Evolutionary conservation across 2,888 invertebrate species (phyloP), one percentile per base, ranked within the genome.

Genomic region (Drosophila mettleri): DNA sequence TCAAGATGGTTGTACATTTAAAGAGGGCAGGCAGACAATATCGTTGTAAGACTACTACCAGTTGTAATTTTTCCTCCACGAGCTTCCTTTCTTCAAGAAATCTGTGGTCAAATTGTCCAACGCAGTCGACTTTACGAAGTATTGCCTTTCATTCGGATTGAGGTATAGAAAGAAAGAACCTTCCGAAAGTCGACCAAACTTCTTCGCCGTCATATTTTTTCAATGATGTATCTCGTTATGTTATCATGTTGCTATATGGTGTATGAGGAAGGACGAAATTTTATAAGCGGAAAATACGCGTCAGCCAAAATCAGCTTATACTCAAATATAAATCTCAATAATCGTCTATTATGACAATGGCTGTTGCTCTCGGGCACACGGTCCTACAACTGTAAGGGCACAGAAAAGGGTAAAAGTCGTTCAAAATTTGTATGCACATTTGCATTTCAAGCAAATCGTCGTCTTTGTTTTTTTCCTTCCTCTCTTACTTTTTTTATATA

Each of bases 291-390:
- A 74, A 79, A 72, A 80, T 75, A 79, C 72, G 76, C 79, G 78
- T 75, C 76, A 80, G 78, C 79, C 73, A 70, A 79, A 80, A 82
- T 78, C 80, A 75, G 80, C 82, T 83, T 83, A 82, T 74, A 79
- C 29, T 53, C 24, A 51, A 82, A 90, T 87, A 91, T 90, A 91
- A 91, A 91, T 91, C 90, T 90, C 89, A 91, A 91, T 91, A 90
- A 90, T 90, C 90, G 87, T 90, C 88, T 81, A 90, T 90, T 89
- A 90, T 88, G 83, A 81, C 80, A 78, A 80, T 79, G 80, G 69
- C 69, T 71, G 69, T 64, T 62, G 46, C 57, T 52, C 43, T 45
- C 41, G 12, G 33, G 46, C 20, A 39, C 8, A 45, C 51, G 49
- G 41, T 45, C 16, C 18, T 10, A 18, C 41, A 27, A 29, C 18